phyloP scores from a whole-genome alignment of 2,888 invertebrate species.

The Charanyca ferruginea region DNA sequence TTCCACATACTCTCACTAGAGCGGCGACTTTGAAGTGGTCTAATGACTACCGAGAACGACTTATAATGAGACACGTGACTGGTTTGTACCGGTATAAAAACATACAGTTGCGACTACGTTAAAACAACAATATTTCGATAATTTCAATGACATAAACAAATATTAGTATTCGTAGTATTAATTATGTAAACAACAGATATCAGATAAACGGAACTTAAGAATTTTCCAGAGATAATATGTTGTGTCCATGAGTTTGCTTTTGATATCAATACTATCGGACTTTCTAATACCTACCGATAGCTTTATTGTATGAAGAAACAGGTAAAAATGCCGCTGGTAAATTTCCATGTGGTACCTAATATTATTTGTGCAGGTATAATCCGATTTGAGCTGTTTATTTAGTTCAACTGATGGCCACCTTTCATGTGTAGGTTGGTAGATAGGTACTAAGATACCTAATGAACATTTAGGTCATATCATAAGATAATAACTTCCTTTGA shows the following conservation, averaged over 20 bases:
- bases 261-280: constrained; percentile 51
- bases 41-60: neutral
- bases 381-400: constrained; percentile 43
- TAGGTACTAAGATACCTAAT: no score
- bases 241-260: constrained; percentile 51
- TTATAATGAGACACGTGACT: constrained; percentile 6
- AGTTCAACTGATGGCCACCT: constrained; percentile 14
- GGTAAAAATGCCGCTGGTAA: constrained; percentile 20
- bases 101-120: constrained; percentile 11
- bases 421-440: neutral
- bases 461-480: no score
- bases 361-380: constrained; percentile 5
- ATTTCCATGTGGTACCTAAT: constrained; percentile 38
- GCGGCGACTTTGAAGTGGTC: constrained; percentile 7
- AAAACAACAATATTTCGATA: constrained; percentile 51
- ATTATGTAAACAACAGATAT: constrained; percentile 62
- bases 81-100: constrained; percentile 23
- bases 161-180: constrained; percentile 59
- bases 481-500: no score
- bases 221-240: constrained; percentile 63
- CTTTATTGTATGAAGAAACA: constrained; percentile 26
- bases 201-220: constrained; percentile 64
- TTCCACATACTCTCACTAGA: constrained; percentile 5
- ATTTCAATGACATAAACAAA: constrained; percentile 60
- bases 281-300: constrained; percentile 46